A percentile compares a stretch with the other conserved stretches of the same genome.
These are phyloP conservation scores for Glyptemys insculpta DNA, from an alignment of 2,797 vertebrate genomes.

Conservation along the genomic window DNA sequence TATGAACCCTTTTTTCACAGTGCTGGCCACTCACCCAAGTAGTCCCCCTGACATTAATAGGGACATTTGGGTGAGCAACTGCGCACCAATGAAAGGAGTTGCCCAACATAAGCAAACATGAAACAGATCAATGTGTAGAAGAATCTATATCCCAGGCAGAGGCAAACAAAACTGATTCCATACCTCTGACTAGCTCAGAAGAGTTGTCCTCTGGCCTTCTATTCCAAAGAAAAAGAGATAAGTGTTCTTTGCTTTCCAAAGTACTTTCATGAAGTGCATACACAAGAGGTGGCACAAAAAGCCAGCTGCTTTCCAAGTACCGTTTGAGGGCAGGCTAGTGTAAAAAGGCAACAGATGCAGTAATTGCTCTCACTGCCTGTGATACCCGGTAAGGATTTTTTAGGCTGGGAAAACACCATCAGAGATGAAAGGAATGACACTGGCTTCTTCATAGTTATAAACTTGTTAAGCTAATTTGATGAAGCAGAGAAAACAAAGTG, in stretches of 20 bases:
- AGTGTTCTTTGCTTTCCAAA: not conserved
- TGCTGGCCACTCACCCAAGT: not conserved
- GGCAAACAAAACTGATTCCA: not conserved
- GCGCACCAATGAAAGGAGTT: not conserved
- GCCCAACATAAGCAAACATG: not conserved
- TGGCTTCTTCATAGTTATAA: not conserved
- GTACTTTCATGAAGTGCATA: not conserved
- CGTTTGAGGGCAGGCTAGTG: not conserved
- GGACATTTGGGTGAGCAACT: not conserved
- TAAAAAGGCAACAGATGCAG: not conserved
- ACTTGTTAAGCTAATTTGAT: not conserved
- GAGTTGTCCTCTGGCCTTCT: not conserved
- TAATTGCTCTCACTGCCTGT: not conserved
- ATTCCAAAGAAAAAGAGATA: not conserved
- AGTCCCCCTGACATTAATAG: not conserved
- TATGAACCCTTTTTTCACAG: not conserved
- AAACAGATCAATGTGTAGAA: not conserved
- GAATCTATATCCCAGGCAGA: not conserved
- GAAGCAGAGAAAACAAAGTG: not conserved
- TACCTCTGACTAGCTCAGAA: constrained; percentile 1
- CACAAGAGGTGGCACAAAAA: not conserved
- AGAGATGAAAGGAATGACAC: not conserved
- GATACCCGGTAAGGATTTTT: not conserved
- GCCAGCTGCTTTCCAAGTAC: not conserved
- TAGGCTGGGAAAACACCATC: not conserved